Evolutionary conservation across 2,888 invertebrate genomes (phyloP).

Genomic region (Anticlea derivata): DNA sequence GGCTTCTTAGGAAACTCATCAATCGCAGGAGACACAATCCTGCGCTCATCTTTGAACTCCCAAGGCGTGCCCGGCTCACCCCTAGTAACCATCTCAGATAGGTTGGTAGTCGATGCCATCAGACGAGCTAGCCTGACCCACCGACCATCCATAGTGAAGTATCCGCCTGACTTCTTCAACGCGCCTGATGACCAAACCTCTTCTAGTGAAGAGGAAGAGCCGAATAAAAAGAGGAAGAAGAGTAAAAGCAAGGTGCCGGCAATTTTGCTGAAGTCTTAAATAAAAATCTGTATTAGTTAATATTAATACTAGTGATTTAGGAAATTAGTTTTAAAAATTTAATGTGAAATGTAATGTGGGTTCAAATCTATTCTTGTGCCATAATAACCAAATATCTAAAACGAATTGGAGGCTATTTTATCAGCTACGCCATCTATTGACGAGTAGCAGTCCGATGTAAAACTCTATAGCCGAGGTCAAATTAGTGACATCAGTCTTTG

Average conservation of each 20-base stretch:
- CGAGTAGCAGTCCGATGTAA: slow-evolving; percentile 41
- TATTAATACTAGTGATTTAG: too few species aligned
- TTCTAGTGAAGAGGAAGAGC: slow-evolving; percentile 65
- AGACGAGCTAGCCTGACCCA: slow-evolving; percentile 69
- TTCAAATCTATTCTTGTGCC: background rate
- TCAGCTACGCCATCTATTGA: slow-evolving; percentile 58
- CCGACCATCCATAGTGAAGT: slow-evolving; percentile 67
- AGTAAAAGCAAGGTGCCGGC: slow-evolving; percentile 33
- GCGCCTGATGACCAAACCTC: slow-evolving; percentile 61
- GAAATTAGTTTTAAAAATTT: too few species aligned
- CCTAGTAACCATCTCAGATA: slow-evolving; percentile 60
- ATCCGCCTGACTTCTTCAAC: slow-evolving; percentile 72
- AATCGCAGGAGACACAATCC: slow-evolving; percentile 51
- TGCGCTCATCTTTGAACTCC: slow-evolving; percentile 50
- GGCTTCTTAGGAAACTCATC: slow-evolving; percentile 59
- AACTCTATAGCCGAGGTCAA: background rate
- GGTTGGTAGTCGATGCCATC: slow-evolving; percentile 72
- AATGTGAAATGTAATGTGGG: too few species aligned
- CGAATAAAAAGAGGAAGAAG: slow-evolving; percentile 43
- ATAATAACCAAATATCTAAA: background rate
- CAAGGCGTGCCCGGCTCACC: slow-evolving; percentile 52
- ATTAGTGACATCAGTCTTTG: background rate
- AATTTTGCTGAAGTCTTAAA: slow-evolving; percentile 16
- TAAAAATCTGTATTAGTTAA: background rate
- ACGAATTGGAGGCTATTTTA: background rate